A percentile compares a stretch with the other conserved stretches of the same genome.
Evolutionary conservation across 1,140 invertebrate genomes (phyloP).

Genomic region (Drosophila mojavensis): DNA sequence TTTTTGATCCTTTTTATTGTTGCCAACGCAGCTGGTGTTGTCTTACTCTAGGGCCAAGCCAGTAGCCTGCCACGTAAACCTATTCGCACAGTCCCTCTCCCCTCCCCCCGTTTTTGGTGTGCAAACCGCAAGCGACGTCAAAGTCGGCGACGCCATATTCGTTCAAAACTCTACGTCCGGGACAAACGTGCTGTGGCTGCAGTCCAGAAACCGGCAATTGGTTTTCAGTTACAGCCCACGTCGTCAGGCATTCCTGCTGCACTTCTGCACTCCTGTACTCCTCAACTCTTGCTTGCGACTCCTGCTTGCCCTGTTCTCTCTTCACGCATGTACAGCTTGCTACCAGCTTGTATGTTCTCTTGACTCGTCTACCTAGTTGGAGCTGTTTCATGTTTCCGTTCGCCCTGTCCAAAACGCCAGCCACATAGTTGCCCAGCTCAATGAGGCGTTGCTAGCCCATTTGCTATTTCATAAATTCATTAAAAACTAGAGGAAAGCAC

Average conservation of each 20-base stretch:
- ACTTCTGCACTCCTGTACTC: neutral
- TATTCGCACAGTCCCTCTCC: neutral
- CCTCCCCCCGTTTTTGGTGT: constrained; percentile 2
- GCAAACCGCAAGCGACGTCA: constrained; percentile 40
- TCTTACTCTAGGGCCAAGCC: constrained; percentile 38
- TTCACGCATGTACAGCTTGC: neutral
- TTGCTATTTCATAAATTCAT: constrained; percentile 14
- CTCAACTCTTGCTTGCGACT: neutral
- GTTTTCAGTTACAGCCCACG: constrained; percentile 53
- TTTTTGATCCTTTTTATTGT: constrained; percentile 65
- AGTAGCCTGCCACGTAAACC: neutral
- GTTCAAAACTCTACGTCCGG: constrained; percentile 5
- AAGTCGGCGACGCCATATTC: constrained; percentile 1
- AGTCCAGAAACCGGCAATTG: constrained; percentile 56
- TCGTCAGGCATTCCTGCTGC: neutral
- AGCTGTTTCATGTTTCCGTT: neutral
- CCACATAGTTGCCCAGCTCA: constrained; percentile 17
- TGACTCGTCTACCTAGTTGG: constrained; percentile 51
- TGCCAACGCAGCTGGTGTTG: constrained; percentile 62
- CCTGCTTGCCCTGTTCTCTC: neutral
- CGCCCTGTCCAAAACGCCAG: neutral
- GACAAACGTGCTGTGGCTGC: constrained; percentile 52
- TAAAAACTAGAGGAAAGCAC: neutral
- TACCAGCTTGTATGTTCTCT: constrained; percentile 18
- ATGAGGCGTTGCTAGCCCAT: constrained; percentile 16